These are phyloP conservation scores for Spicauda simplicius DNA, from an alignment of 2,888 invertebrate genomes.

Conservation along the genomic window DNA sequence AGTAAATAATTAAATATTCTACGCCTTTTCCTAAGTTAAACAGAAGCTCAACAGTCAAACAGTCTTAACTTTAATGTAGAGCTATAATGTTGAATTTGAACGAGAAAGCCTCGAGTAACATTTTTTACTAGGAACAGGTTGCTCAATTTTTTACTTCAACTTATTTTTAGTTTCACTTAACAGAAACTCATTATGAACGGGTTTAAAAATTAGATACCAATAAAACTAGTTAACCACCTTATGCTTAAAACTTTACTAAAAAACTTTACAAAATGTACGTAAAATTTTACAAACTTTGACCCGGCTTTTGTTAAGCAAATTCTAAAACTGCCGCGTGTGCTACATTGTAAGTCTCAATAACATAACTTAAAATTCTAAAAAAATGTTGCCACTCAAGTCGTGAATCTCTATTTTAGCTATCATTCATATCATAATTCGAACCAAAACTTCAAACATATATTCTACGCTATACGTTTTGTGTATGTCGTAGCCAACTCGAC, in stretches of 20 bases:
- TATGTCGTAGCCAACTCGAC: too few relatives aligned
- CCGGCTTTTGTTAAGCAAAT: slow-evolving; percentile 17
- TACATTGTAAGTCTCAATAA: neutral
- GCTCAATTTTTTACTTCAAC: neutral
- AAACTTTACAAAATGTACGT: slow-evolving; percentile 27
- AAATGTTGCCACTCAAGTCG: too few relatives aligned
- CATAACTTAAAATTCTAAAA: too few relatives aligned
- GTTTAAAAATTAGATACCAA: slow-evolving; percentile 20
- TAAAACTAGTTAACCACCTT: slow-evolving; percentile 26
- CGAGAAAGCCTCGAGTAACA: neutral
- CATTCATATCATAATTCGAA: too few relatives aligned
- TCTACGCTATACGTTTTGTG: too few relatives aligned
- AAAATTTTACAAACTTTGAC: slow-evolving; percentile 30
- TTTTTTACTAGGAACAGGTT: neutral
- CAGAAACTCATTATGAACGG: slow-evolving; percentile 12
- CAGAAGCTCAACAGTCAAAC: too few relatives aligned
- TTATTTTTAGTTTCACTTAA: slow-evolving; percentile 11
- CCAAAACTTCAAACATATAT: too few relatives aligned
- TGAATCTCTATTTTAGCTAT: too few relatives aligned
- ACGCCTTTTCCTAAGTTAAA: too few relatives aligned
- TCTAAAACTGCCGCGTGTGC: neutral
- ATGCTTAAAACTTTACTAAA: slow-evolving; percentile 23
- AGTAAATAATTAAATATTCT: too few relatives aligned
- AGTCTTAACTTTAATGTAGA: too few relatives aligned
- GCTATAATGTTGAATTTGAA: neutral